Conservation (phyloP, 1,140 invertebrate species). For the Eueides isabella region DNA sequence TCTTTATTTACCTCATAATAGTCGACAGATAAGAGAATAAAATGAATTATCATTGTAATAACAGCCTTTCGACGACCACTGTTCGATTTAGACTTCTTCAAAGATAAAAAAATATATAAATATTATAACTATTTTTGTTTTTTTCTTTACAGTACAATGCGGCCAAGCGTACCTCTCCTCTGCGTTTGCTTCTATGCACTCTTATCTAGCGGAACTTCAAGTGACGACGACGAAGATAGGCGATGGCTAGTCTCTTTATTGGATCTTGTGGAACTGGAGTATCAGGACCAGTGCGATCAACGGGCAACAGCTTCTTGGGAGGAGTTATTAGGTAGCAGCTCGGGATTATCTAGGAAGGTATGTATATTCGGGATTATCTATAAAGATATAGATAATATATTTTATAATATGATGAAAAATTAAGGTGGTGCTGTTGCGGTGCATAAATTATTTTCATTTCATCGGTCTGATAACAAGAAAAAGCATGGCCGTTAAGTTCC, state of each 20-base stretch:
- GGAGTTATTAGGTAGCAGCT: slow-evolving; percentile 57
- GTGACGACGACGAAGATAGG: slow-evolving; percentile 59
- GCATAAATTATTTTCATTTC: too few species aligned
- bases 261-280: slow-evolving; percentile 68
- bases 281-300: slow-evolving; percentile 65
- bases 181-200: slow-evolving; percentile 61
- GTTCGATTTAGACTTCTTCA: too few species aligned
- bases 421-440: too few species aligned
- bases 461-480: too few species aligned
- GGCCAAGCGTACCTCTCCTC: slow-evolving; percentile 51
- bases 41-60: too few species aligned
- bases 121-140: not conserved
- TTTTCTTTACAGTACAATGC: slow-evolving; percentile 59
- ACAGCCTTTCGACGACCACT: too few species aligned
- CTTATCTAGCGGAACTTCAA: slow-evolving; percentile 61
- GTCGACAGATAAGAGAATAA: too few species aligned
- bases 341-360: slow-evolving; percentile 65
- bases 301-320: slow-evolving; percentile 64
- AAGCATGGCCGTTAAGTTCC: too few species aligned
- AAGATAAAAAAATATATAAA: not conserved
- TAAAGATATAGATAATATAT: slow-evolving; percentile 41
- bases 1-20: too few species aligned
- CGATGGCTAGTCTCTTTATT: slow-evolving; percentile 62
- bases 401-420: too few species aligned
- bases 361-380: slow-evolving; percentile 50